Evolutionary conservation across 2,888 invertebrate genomes (phyloP), one percentile per base, ranked within the genome.

Genomic region (Dryobota labecula): DNA sequence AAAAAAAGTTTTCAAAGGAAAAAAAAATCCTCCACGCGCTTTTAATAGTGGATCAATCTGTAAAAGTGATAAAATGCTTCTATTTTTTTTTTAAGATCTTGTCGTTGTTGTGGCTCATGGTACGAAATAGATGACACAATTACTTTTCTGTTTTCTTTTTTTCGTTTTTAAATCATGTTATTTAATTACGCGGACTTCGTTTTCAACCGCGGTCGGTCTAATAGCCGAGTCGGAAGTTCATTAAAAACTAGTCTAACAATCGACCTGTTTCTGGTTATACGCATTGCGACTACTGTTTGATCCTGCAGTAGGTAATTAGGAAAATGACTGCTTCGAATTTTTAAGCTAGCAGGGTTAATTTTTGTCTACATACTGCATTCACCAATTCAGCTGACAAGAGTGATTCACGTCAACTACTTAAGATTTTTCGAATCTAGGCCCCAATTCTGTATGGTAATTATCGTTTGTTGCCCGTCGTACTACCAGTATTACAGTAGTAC

Each of bases 281-380:
- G 27, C 18, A 69, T 45, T 69, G 69, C 43, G 41, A 45, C 69
- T 69, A 5, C 9, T 33, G 38, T 18, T 67, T 3, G n/a, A 67
- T 47, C 27, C 13, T 49, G 49, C n/a, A 20, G 5, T 30, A 49
- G 2, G 13, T 30, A 20, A 64, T 38, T 47, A 66, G 7, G 11
- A 47, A 67, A 27, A 64, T 5, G 8, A 18, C 13, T 38, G 4
- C 6, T 41, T 41, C 24, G 6, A 3, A 56, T 8, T 7, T 41
- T 33, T 20, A 15, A 66, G 2, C 6, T 27, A 20, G 41, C 13
- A 33, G 13, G 13, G 13, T 33, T 8, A 4, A 4, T 33, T 33
- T 33, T n/a, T 33, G n/a, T 15, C n/a, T 15, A 33, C 8, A 8
- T 41, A 24, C 8, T 18, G n/a, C 30, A 15, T 30, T 30, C 11